Evolutionary conservation across 2,888 invertebrate genomes (phyloP).

Genomic region (Pyrocoelia pectoralis): DNA sequence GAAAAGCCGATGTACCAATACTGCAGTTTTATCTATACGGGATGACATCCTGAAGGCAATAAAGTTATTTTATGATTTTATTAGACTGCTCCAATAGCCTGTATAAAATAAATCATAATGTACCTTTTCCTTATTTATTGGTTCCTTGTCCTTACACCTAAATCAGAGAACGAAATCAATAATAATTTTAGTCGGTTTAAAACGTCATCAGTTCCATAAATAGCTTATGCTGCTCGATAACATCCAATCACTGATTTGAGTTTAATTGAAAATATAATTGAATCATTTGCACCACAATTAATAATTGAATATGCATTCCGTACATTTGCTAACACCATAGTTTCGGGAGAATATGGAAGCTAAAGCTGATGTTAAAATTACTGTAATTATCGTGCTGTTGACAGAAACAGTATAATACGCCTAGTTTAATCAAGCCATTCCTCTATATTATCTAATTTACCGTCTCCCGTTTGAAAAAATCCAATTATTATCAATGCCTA

Average conservation of each 20-base stretch:
- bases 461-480: slow-evolving; percentile 11
- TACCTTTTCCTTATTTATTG: slow-evolving; percentile 9
- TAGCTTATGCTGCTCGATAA: not conserved
- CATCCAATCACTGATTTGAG: not conserved
- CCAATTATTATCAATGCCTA: slow-evolving; percentile 13
- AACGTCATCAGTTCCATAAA: not conserved
- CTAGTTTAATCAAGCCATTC: slow-evolving; percentile 12
- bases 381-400: slow-evolving; percentile 14
- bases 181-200: slow-evolving; percentile 1
- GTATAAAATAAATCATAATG: slow-evolving; percentile 16
- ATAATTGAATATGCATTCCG: slow-evolving; percentile 13
- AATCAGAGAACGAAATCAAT: slow-evolving; percentile 4
- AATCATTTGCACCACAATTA: slow-evolving; percentile 4
- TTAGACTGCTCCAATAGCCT: slow-evolving; percentile 14
- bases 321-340: slow-evolving; percentile 6
- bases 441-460: slow-evolving; percentile 20
- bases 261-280: slow-evolving; percentile 9
- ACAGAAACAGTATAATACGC: slow-evolving; percentile 13
- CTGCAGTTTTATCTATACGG: slow-evolving; percentile 18
- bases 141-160: not conserved
- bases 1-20: slow-evolving; percentile 14
- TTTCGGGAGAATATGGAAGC: not conserved
- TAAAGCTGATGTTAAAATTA: slow-evolving; percentile 17
- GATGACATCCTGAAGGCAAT: slow-evolving; percentile 18
- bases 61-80: slow-evolving; percentile 20